A percentile compares a stretch with the other conserved stretches of the same genome.
Evolutionary conservation across 2,888 invertebrate genomes (phyloP).

Genomic region (Tricholauxania praeusta): DNA sequence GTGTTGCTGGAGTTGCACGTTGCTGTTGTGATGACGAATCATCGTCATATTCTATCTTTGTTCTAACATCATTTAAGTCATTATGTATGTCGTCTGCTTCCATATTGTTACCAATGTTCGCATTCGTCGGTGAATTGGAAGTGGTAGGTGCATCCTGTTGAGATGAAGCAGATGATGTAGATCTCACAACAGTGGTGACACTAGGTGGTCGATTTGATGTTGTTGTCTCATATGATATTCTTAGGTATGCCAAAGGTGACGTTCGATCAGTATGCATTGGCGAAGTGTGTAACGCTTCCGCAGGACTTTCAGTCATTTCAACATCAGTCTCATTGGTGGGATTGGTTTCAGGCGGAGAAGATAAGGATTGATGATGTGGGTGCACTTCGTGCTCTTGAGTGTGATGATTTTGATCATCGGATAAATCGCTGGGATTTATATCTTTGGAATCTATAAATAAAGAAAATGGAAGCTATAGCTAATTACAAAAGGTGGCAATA

Average conservation of each 20-base stretch:
- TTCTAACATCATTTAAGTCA: neutral
- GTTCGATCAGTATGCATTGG: neutral
- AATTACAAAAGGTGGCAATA: no score
- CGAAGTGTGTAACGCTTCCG: neutral
- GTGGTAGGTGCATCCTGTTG: conserved; percentile 14
- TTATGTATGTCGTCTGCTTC: neutral
- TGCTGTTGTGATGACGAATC: neutral
- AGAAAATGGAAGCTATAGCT: neutral
- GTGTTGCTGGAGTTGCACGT: conserved; percentile 26
- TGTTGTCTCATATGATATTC: no score
- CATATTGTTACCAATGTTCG: no score
- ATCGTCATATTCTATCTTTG: neutral
- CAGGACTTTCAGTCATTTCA: conserved; percentile 44
- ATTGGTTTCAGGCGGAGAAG: conserved; percentile 33
- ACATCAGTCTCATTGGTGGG: conserved; percentile 48
- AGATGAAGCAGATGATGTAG: conserved; percentile 41
- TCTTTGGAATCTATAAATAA: conserved; percentile 65
- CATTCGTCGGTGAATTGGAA: conserved; percentile 23
- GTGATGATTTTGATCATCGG: conserved; percentile 52
- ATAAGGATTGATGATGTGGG: conserved; percentile 41
- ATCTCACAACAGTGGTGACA: neutral
- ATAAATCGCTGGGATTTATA: conserved; percentile 60
- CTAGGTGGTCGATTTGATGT: neutral
- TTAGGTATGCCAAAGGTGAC: neutral
- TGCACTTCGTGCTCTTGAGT: conserved; percentile 44